Base-by-base conservation (phyloP, 2,888 invertebrate species). In the Phymatocera aterrima region DNA sequence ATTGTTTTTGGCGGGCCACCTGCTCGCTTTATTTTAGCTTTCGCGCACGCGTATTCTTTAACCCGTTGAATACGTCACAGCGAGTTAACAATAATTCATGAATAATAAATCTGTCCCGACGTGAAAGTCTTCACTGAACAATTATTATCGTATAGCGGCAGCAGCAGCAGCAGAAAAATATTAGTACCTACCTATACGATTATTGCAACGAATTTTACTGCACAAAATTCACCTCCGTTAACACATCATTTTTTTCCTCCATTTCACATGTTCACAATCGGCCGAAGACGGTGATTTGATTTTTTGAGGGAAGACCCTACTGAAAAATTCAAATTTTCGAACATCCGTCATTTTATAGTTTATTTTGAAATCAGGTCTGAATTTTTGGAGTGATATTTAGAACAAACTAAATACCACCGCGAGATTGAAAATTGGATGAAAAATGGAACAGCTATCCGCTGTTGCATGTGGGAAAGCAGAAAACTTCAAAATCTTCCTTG, bases 11-110 rank as follows among this genome's bases (percentile, higher is more conserved):
- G 84, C 12, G 24, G 54, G 75, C 84, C 89, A 90, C 89, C 89
- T 90, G 89, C 89, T 82, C 79, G 82, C 82, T 84, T 87, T 88
- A 85, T 87, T 88, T 77, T 46, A 28, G 21, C 18, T 86, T 86
- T 80, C 85, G 83, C 86, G 84, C 85, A 85, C 86, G 85, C 83
- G 82, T 85, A 85, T 87, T 88, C 88, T 57, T 84, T 88, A 84
- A 85, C 78, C 83, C 87, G 87, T 65, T 88, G 87, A 82, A 85
- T 85, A 87, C 86, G 90, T 90, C 87, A 82, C 77, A 51, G 74
- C 77, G 80, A 80, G 21, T 75, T 60, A 40, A 28, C 1, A 18
- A 37, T 1, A 5, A n/a, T 34, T 31, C 31, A n/a, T n/a, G n/a
- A n/a, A n/a, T n/a, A 28, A 10, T 57, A 15, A 46, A 75, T 60